Conservation (phyloP, 92 coral and sea anemone species). For the Zoanthus sociatus region DNA sequence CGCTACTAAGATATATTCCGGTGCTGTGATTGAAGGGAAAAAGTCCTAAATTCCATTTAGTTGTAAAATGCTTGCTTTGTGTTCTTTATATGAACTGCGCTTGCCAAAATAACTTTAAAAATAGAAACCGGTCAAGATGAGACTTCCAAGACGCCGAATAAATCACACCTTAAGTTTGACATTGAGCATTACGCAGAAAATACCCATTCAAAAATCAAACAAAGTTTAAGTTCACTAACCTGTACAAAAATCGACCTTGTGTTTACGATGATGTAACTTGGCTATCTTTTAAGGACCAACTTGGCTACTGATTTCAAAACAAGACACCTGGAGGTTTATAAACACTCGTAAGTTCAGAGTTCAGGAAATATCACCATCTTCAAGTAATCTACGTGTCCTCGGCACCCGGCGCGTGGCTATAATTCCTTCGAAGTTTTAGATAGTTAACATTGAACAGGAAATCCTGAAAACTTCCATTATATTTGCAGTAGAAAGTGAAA, state of each 20-base stretch:
- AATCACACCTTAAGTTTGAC: too few relatives aligned
- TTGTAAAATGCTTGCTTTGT: too few relatives aligned
- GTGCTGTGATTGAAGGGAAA: too few relatives aligned
- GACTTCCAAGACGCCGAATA: too few relatives aligned
- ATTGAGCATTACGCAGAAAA: too few relatives aligned
- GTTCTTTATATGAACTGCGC: too few relatives aligned
- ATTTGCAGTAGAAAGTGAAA: not conserved
- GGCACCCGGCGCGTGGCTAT: constrained; percentile 2
- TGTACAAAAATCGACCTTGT: not conserved
- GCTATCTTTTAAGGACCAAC: not conserved
- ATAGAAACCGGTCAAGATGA: too few relatives aligned
- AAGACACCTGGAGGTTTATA: constrained; percentile 13
- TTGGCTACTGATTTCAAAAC: not conserved
- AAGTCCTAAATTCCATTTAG: too few relatives aligned
- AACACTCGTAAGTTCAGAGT: constrained; percentile 5
- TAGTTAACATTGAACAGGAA: not conserved
- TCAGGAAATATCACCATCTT: constrained; percentile 16
- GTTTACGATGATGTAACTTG: not conserved
- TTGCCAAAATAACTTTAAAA: too few relatives aligned
- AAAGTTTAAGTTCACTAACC: not conserved
- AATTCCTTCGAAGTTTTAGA: not conserved
- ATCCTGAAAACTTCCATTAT: constrained; percentile 2
- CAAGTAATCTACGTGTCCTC: not conserved
- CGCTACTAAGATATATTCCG: too few relatives aligned
- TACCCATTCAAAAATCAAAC: not conserved